These are phyloP conservation scores for Daubentonia madagascariensis DNA, from an alignment of 2,113 vertebrate genomes.

Conservation along the genomic window DNA sequence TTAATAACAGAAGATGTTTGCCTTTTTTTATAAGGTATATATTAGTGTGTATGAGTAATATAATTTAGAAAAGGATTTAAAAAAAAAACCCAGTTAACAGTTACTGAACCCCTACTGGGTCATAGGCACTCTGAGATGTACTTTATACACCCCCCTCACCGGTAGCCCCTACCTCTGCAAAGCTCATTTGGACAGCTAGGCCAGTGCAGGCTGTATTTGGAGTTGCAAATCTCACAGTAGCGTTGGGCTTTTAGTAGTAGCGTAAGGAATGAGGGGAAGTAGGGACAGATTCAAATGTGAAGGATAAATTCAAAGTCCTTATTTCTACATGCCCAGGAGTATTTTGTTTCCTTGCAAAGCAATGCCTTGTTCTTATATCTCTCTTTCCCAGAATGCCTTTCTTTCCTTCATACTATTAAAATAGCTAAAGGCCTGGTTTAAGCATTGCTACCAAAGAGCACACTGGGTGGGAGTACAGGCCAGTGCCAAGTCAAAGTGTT, in stretches of 20 bases:
- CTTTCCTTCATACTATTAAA: not conserved
- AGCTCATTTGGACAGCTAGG: not conserved
- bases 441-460: not conserved
- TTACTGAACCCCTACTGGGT: not conserved
- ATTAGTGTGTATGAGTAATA: not conserved
- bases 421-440: not conserved
- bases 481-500: not conserved
- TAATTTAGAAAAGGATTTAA: not conserved
- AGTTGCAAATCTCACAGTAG: not conserved
- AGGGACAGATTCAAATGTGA: not conserved
- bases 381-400: not conserved
- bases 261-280: not conserved
- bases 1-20: not conserved
- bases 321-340: not conserved
- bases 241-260: not conserved
- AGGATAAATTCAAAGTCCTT: not conserved
- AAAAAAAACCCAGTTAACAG: not conserved
- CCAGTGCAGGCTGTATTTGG: not conserved
- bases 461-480: not conserved
- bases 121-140: not conserved
- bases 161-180: not conserved
- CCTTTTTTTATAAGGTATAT: not conserved
- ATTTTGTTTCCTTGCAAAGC: not conserved
- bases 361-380: not conserved
- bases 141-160: rapidly evolving